Base-by-base conservation (phyloP, 2,888 invertebrate genomes). In the Dasysyrphus tricinctus region DNA sequence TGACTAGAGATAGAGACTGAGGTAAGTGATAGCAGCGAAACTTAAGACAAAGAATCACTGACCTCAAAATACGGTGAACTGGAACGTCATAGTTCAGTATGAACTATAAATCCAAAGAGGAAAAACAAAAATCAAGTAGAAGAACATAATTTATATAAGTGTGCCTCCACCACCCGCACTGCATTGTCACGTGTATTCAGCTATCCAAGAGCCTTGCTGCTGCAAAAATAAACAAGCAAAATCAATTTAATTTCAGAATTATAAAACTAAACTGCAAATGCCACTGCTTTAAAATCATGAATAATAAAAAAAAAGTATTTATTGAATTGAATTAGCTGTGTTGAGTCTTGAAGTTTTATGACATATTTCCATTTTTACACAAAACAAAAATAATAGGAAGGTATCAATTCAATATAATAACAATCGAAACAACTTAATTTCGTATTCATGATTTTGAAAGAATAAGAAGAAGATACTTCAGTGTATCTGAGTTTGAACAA, bases 351-450 rank as follows among this genome's bases (percentile, higher is more conserved):
- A 65, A 4, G 7, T 32, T 6, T 16, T 49, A 49, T 67, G 67
- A 34, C 51, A 72, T 72, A 70, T 72, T 70, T 70, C 70, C 19
- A 39, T 61, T 72, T 72, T 54, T 37, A 37, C 19, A 63, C 44
- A 78, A 63, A 29, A 44, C 24, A 19, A 63, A 72, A 72, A 32
- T 32, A 57, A 57, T 34, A 29, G 8, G 29, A 49, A 78, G 8
- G 29, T 67, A 78, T 72, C 61, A 79, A 63, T 70, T 24, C 24
- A 24, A 24, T 24, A 24, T 24, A 24, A 70, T 19, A 44, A 57
- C 5, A 37, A 11, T 34, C 47, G 63, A 63, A 72, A 72, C 72
- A 54, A 44, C 78, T 79, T 79, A 44, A 79, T 79, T 79, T 72
- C 24, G 16, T 63, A 79, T 79, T 79, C 63, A 63, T 54, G 47